phyloP scores from a whole-genome alignment of 2,888 invertebrate genomes.

The Luffia ferchaultella region DNA sequence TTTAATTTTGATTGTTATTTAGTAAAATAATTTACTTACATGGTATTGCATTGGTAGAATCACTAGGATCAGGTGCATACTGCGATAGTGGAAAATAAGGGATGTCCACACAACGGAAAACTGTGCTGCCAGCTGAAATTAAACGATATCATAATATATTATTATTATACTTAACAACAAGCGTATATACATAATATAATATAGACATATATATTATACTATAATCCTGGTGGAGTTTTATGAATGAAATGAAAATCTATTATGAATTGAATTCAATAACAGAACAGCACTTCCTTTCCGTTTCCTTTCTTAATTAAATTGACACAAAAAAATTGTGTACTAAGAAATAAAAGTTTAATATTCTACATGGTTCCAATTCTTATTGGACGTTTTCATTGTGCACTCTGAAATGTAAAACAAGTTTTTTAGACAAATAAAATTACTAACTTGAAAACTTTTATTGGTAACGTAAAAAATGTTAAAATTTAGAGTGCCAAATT shows the following conservation, averaged over 20 bases:
- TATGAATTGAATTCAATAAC: neutral
- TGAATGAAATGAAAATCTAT: no score
- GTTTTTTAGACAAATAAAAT: no score
- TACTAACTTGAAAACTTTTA: no score
- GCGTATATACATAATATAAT: no score
- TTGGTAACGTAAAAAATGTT: no score
- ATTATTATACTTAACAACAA: neutral
- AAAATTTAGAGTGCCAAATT: no score
- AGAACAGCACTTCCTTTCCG: no score
- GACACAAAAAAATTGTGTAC: neutral
- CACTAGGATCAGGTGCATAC: slow-evolving; percentile 86
- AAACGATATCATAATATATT: neutral
- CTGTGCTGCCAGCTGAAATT: slow-evolving; percentile 72
- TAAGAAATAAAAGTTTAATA: slow-evolving; percentile 1
- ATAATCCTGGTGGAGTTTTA: no score
- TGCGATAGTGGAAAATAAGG: slow-evolving; percentile 89
- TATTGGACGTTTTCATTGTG: neutral
- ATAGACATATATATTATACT: no score
- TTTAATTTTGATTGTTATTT: no score
- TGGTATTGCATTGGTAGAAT: slow-evolving; percentile 92
- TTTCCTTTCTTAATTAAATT: no score
- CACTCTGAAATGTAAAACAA: slow-evolving; percentile 1
- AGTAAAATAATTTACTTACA: slow-evolving; percentile 88
- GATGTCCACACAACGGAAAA: slow-evolving; percentile 81
- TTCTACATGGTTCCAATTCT: neutral